These are phyloP conservation scores for Macquaria australasica DNA, from an alignment of 2,113 vertebrate species.

Conservation along the genomic window DNA sequence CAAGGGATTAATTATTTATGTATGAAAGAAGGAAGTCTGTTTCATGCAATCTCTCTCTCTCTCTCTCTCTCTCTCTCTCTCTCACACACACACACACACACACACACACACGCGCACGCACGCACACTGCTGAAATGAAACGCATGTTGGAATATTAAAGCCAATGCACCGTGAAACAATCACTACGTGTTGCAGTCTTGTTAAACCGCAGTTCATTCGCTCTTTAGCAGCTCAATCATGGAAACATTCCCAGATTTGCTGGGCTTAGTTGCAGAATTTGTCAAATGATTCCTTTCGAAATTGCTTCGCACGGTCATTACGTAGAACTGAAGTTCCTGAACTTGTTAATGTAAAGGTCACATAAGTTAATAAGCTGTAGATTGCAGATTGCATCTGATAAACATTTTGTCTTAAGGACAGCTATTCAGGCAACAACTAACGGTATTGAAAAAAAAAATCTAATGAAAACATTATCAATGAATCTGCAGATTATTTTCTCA, in stretches of 20 bases:
- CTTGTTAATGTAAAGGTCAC: constrained; percentile 14
- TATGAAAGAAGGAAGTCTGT: background rate
- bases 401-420: background rate
- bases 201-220: constrained; percentile 66
- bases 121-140: constrained; percentile 52
- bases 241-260: constrained; percentile 49
- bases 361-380: constrained; percentile 5
- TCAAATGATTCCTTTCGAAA: constrained; percentile 17
- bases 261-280: constrained; percentile 13
- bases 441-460: background rate
- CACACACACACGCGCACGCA: constrained; percentile 2
- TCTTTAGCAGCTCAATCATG: constrained; percentile 52
- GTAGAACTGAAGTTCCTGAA: background rate
- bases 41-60: background rate
- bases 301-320: background rate
- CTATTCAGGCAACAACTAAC: background rate
- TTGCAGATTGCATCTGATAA: background rate
- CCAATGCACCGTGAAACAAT: constrained; percentile 77
- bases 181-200: constrained; percentile 62
- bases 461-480: background rate
- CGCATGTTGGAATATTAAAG: constrained; percentile 69
- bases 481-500: background rate
- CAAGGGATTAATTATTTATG: background rate
- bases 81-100: background rate
- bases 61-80: background rate